Conservation (phyloP, 1,140 invertebrate genomes). For the Drosophila parvula region DNA sequence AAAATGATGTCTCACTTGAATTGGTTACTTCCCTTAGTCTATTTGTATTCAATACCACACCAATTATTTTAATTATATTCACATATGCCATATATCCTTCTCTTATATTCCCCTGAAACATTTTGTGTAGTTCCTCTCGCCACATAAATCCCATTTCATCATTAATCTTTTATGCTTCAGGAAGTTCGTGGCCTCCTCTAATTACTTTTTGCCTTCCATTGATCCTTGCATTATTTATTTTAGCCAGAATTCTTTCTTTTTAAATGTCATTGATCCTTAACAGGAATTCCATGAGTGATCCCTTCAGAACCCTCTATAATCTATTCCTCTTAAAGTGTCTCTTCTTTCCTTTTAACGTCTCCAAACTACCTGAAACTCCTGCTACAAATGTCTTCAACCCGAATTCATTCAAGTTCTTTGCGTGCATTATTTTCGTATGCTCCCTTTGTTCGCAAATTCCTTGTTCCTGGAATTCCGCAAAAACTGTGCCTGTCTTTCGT, state of each 20-base stretch:
- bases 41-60: not conserved
- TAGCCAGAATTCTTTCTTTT: not conserved
- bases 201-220: not conserved
- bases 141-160: not conserved
- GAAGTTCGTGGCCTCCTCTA: not conserved
- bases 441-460: constrained; percentile 17
- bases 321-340: not conserved
- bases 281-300: constrained; percentile 8
- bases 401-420: constrained; percentile 5
- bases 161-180: constrained; percentile 2
- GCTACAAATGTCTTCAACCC: not conserved
- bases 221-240: not conserved
- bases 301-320: not conserved
- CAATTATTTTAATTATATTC: not conserved
- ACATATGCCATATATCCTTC: not conserved
- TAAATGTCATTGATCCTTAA: constrained; percentile 3
- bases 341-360: constrained; percentile 5
- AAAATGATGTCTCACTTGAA: no score
- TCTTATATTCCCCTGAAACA: not conserved
- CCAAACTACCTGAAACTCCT: constrained; percentile 2
- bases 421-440: constrained; percentile 8
- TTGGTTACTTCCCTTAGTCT: no score
- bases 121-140: not conserved
- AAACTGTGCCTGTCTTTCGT: not conserved
- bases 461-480: constrained; percentile 31